Base-by-base conservation (phyloP, 2,888 invertebrate genomes). In the Spatulosminthurus flaviceps region DNA sequence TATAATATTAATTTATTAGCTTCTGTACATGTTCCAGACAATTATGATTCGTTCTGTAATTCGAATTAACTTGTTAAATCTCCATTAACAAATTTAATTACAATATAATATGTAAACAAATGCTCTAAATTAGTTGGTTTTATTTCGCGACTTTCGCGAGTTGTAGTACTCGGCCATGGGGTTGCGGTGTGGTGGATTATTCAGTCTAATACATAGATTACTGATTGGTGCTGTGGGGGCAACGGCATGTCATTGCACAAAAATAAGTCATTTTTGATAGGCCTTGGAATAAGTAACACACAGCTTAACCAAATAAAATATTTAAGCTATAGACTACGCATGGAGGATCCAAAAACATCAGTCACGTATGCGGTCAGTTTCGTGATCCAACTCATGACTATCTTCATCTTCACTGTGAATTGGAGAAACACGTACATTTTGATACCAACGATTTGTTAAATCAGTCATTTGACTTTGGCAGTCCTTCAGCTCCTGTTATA, bases 391-490 rank as follows among this genome's bases (percentile, higher is more conserved):
- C 24, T 78, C 78, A 26, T 71, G 61, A 24, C 60, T 94, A 79
- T 94, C 94, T 67, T 95, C 95, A 41, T 94, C 94, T 86, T 95
- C 93, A 61, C 82, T 82, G 64, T 85, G 80, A 82, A 94, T 91
- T 13, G 96, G 95, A 71, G 94, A 93, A 86, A 95, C 93, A 81
- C 95, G 91, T 84, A 97, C 96, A 0, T 97, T 97, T 87, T 97
- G 95, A 89, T 97, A 97, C 97, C 97, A 98, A 87, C 97, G 95
- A 87, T 97, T 96, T 0, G 97, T 97, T 83, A 98, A 89, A 88
- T 95, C 95, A 0, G 95, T 95, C 96, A 98, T 97, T 89, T 97
- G 97, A 84, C 94, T 95, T 88, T 95, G 95, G 87, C 97, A 97
- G 88, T 98, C 97, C 87, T 95, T 94, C 82, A 97, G 89, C 89